phyloP scores from a whole-genome alignment of 2,797 vertebrate species.

The Okamejei kenojei region DNA sequence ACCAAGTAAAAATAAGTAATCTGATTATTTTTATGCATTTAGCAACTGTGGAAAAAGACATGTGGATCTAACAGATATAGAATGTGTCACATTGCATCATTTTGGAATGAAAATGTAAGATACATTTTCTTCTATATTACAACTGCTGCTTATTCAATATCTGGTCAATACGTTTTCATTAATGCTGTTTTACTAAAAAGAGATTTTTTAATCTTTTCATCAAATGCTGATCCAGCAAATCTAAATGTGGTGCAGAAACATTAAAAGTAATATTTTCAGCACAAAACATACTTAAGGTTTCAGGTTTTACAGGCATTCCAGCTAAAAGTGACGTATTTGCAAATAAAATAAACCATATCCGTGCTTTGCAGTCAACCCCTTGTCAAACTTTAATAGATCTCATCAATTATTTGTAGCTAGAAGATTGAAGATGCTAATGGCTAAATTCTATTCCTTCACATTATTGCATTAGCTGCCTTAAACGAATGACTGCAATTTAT shows the following conservation, averaged over 20 bases:
- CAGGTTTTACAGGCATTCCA: constrained; percentile 24
- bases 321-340: constrained; percentile 57
- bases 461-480: constrained; percentile 69
- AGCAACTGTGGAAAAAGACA: background rate
- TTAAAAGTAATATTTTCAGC: constrained; percentile 23
- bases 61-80: background rate
- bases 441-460: constrained; percentile 72
- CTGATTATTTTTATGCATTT: background rate
- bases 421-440: constrained; percentile 74
- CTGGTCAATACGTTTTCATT: constrained; percentile 27
- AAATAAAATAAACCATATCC: constrained; percentile 51
- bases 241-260: constrained; percentile 3
- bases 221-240: background rate
- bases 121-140: background rate
- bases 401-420: constrained; percentile 76
- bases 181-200: constrained; percentile 15
- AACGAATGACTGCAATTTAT: constrained; percentile 60
- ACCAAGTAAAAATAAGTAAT: background rate
- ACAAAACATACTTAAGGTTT: constrained; percentile 11
- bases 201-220: constrained; percentile 1
- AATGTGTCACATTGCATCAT: background rate
- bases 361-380: constrained; percentile 62
- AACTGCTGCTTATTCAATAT: constrained; percentile 29
- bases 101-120: background rate
- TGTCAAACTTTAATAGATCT: constrained; percentile 77